Evolutionary conservation across 2,797 vertebrate species (phyloP).

Genomic region (Manis javanica): DNA sequence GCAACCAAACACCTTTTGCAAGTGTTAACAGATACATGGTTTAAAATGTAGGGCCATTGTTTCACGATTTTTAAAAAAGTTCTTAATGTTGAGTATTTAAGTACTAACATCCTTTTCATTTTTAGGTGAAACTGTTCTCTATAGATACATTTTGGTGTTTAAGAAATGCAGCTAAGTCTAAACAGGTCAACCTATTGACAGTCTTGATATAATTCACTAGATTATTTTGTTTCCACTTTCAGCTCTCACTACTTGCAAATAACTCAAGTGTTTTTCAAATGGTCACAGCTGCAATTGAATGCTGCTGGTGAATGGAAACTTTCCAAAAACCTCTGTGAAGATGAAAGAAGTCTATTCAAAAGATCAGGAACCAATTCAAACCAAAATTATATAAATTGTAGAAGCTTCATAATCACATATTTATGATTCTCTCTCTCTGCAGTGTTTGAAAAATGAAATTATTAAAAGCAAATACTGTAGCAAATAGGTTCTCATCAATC

Average conservation of each 20-base stretch:
- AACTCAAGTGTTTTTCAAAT: background rate
- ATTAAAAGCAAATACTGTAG: conserved; percentile 91
- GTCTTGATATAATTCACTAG: background rate
- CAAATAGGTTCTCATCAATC: conserved; percentile 89
- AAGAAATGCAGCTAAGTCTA: background rate
- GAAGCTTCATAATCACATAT: conserved; percentile 88
- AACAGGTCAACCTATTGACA: background rate
- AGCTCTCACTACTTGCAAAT: background rate
- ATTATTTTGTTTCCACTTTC: background rate
- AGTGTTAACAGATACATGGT: background rate
- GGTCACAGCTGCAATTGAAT: background rate
- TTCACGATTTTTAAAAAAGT: background rate
- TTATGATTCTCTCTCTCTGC: conserved; percentile 84
- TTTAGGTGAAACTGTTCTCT: background rate
- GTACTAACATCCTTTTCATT: background rate
- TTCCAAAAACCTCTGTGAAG: conserved; percentile 48
- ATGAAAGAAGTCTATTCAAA: conserved; percentile 67
- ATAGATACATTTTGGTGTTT: conserved; percentile 20
- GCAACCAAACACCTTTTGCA: background rate
- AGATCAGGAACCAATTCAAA: conserved; percentile 76
- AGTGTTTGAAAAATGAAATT: conserved; percentile 90
- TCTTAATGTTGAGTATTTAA: background rate
- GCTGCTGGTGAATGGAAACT: background rate
- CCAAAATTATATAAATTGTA: conserved; percentile 80
- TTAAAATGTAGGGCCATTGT: background rate